Conservation (phyloP, 1,140 invertebrate genomes). For the Trichonephila clavipes region DNA sequence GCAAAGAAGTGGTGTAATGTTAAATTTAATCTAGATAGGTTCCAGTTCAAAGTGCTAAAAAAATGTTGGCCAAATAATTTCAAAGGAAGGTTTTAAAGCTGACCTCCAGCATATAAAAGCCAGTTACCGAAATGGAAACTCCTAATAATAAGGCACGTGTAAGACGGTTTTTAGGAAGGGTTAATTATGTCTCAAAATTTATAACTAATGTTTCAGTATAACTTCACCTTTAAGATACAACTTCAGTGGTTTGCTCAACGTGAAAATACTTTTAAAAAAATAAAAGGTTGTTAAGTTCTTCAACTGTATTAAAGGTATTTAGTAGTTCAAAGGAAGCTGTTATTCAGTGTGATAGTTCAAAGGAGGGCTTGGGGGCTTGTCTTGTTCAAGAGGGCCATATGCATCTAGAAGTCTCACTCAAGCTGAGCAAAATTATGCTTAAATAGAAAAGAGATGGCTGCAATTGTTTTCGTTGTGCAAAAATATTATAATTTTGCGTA, state of each 20-base stretch:
- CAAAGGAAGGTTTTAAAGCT: too few species aligned
- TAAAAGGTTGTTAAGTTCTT: constrained; percentile 16
- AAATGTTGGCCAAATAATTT: too few species aligned
- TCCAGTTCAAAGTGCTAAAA: constrained; percentile 54
- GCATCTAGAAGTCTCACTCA: constrained; percentile 81
- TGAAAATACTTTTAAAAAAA: constrained; percentile 9
- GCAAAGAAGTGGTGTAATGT: neutral
- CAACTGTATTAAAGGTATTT: constrained; percentile 52
- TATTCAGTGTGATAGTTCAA: too few species aligned
- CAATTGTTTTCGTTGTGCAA: too few species aligned
- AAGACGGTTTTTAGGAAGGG: constrained; percentile 45
- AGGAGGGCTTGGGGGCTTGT: neutral
- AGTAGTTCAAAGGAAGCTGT: too few species aligned
- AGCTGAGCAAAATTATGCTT: constrained; percentile 81
- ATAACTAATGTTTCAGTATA: constrained; percentile 52
- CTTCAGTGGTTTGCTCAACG: neutral
- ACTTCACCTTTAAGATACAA: constrained; percentile 2
- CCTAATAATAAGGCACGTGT: constrained; percentile 2
- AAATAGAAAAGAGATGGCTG: too few species aligned
- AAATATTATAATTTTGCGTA: neutral
- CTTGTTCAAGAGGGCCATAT: constrained; percentile 77
- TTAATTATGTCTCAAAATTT: constrained; percentile 67
- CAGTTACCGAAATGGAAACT: too few species aligned
- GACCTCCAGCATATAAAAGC: too few species aligned
- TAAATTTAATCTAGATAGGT: constrained; percentile 65